These are phyloP conservation scores for Agrilus mali DNA, from an alignment of 2,888 invertebrate species.

Conservation along the genomic window DNA sequence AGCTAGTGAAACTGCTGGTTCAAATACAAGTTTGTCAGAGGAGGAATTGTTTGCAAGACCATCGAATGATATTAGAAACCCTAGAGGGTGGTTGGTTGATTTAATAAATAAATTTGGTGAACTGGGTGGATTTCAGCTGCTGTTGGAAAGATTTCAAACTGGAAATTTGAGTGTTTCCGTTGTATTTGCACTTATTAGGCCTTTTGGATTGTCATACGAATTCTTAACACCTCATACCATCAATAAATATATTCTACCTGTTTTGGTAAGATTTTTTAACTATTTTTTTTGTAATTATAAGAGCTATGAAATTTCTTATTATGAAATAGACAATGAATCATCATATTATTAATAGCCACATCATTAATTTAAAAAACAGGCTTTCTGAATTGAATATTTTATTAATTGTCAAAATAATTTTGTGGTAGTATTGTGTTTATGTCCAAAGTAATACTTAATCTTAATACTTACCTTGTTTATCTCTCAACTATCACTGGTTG, in stretches of 20 bases:
- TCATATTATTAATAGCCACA: no score
- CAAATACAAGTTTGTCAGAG: conserved; percentile 48
- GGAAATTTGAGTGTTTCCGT: conserved; percentile 64
- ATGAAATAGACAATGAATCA: no score
- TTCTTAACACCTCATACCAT: conserved; percentile 81
- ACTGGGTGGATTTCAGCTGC: conserved; percentile 76
- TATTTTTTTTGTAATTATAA: background rate
- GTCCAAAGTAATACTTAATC: no score
- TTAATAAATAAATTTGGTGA: conserved; percentile 89
- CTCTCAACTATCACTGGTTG: no score
- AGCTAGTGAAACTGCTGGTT: conserved; percentile 57
- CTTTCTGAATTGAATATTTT: no score
- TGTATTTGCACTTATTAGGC: conserved; percentile 71
- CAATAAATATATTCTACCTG: conserved; percentile 83
- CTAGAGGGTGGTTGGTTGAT: conserved; percentile 93
- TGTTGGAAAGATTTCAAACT: conserved; percentile 71
- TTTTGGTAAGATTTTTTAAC: conserved; percentile 52
- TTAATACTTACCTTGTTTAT: no score
- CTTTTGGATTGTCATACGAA: conserved; percentile 87
- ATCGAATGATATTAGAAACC: conserved; percentile 67
- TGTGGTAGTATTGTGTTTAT: no score
- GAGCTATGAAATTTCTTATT: background rate
- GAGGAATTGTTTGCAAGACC: conserved; percentile 64
- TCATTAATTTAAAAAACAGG: no score
- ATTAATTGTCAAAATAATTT: no score